Percentiles rank a stretch among this genome's conserved stretches.
phyloP scores from a whole-genome alignment of 2,113 vertebrate species.

The Oreochromis spilurus region DNA sequence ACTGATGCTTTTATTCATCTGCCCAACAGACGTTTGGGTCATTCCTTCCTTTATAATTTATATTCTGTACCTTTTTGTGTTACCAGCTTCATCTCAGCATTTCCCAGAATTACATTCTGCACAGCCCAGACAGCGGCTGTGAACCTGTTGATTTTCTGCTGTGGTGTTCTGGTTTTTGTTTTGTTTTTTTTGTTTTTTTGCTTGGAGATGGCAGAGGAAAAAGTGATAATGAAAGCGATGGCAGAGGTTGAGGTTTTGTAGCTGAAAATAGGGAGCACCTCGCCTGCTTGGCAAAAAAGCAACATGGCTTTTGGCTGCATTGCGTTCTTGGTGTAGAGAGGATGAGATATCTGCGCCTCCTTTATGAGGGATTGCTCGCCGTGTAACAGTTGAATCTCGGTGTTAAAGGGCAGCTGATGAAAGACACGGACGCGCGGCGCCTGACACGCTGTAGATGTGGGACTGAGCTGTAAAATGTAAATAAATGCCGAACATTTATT shows the following conservation, averaged over 20 bases:
- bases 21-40: neutral
- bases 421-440: neutral
- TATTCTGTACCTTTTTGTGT: neutral
- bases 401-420: slow-evolving; percentile 15
- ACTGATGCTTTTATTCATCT: neutral
- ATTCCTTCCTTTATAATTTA: neutral
- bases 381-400: neutral
- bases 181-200: neutral
- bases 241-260: slow-evolving; percentile 7
- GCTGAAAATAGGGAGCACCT: neutral
- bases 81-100: neutral
- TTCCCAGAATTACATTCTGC: neutral
- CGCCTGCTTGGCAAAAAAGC: neutral
- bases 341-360: neutral
- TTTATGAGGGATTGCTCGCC: neutral
- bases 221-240: neutral
- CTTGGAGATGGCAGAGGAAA: neutral
- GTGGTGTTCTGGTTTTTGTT: neutral
- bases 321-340: neutral
- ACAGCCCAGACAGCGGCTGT: neutral
- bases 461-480: neutral
- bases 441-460: neutral
- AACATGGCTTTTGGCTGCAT: neutral
- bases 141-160: slow-evolving; percentile 20
- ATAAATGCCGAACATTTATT: slow-evolving; percentile 2